Evolutionary conservation across 1,140 invertebrate genomes (phyloP), one percentile per base, ranked within the genome.

Genomic region (Belonocnema kinseyi): DNA sequence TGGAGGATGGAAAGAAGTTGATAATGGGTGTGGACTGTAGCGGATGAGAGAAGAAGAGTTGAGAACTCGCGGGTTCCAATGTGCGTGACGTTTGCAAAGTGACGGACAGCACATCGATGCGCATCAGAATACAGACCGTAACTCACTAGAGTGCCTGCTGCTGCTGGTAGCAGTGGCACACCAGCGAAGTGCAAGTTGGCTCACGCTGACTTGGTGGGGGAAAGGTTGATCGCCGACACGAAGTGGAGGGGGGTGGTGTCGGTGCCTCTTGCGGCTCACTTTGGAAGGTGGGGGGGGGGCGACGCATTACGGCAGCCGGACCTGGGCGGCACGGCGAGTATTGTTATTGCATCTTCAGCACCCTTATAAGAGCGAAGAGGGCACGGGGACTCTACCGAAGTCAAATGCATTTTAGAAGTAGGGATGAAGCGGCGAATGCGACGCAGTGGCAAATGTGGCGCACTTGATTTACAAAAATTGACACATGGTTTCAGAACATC

Each of bases 71-170:
- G 21, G 21, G 33, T 61, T 61, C 33, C 7, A 66, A 40, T 77
- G 53, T 72, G 58, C 73, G 73, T 78, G 53, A 52, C 61, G 54
- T n/a, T 33, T 61, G 73, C 46, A 5, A 16, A 50, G 54, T 46
- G 73, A 53, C 50, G 46, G 58, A 33, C 53, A 50, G 51, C 51
- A 33, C 13, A 46, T 11, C 72, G 77, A 88, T 72, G 76, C 71
- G 61, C 85, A 79, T 84, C 79, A 84, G 73, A 58, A 81, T 85
- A 80, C 80, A 85, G 88, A 87, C 83, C 84, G 88, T 88, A 89
- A 88, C 88, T 89, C 79, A 89, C 86, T 89, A 84, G 86, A 46
- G 61, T 66, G 61, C 58, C 26, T 26, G 26, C 26, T 33, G 82
- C 81, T 81, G 81, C 78, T 84, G 86, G 83, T 84, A 84, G 84